Evolutionary conservation across 2,113 vertebrate species (phyloP).

Genomic region (Chelonoidis abingdonii): DNA sequence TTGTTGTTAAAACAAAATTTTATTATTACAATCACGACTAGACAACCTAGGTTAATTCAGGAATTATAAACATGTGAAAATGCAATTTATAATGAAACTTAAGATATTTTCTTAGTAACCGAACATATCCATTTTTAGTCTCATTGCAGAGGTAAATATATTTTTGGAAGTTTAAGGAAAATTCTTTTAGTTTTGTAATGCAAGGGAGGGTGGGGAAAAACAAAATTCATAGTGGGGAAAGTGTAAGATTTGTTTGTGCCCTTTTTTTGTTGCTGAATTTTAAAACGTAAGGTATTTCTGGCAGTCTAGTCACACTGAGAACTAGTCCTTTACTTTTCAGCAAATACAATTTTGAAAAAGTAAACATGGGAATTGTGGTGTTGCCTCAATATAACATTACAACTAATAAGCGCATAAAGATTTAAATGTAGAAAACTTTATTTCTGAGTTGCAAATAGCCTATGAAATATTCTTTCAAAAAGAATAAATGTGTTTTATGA

Average conservation of each 20-base stretch:
- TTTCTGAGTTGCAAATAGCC: not conserved
- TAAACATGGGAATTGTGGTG: not conserved
- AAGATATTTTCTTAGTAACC: not conserved
- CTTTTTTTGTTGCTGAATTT: not conserved
- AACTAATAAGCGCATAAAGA: not conserved
- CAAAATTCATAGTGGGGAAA: not conserved
- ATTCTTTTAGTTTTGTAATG: fast-evolving
- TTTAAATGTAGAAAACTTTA: not conserved
- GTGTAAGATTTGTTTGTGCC: not conserved
- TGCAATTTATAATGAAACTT: not conserved
- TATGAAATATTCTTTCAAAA: not conserved
- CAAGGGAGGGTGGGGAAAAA: not conserved
- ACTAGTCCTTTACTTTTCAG: not conserved
- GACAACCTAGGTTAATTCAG: not conserved
- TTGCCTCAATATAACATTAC: not conserved
- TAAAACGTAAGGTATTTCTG: not conserved
- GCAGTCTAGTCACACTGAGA: not conserved
- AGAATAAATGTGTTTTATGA: not conserved
- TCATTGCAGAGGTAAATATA: not conserved
- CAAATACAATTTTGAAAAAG: not conserved
- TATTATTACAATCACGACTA: not conserved
- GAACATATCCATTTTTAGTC: not conserved
- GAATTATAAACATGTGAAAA: not conserved
- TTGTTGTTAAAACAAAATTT: not conserved
- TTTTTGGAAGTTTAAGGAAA: not conserved